Evolutionary conservation across 1,140 invertebrate genomes (phyloP).

Genomic region (Drosophila biarmipes): DNA sequence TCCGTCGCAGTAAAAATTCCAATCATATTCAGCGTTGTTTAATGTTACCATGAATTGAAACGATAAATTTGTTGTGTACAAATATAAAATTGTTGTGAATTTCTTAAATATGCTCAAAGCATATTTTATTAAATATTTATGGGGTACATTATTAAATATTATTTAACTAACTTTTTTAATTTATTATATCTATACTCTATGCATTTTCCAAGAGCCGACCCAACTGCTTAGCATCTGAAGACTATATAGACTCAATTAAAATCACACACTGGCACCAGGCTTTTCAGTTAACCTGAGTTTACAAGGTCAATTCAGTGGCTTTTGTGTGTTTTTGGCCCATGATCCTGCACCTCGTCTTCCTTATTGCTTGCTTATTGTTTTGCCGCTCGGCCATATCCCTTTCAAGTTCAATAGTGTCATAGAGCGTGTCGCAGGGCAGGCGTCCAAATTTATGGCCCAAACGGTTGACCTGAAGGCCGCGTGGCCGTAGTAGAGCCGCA

Average conservation of each 20-base stretch:
- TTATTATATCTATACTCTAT: too few relatives aligned
- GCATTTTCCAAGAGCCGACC: too few relatives aligned
- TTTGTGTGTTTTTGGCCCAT: conserved; percentile 50
- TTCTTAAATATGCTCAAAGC: too few relatives aligned
- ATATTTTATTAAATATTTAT: too few relatives aligned
- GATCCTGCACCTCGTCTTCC: conserved; percentile 20
- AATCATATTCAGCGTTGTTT: too few relatives aligned
- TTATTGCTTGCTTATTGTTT: conserved; percentile 30
- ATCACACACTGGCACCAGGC: conserved; percentile 2
- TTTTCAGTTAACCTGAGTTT: conserved; percentile 19
- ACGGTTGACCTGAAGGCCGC: conserved; percentile 71
- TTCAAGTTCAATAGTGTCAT: conserved; percentile 81
- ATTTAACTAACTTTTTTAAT: too few relatives aligned
- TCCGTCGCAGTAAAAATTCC: too few relatives aligned
- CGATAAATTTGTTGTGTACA: too few relatives aligned
- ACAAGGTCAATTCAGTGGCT: conserved; percentile 67
- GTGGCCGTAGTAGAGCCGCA: conserved; percentile 40
- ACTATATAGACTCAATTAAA: too few relatives aligned
- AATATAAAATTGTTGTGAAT: too few relatives aligned
- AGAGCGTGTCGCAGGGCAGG: conserved; percentile 79
- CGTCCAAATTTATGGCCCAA: conserved; percentile 77
- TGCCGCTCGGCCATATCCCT: conserved; percentile 64
- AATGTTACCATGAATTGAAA: too few relatives aligned
- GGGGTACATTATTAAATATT: too few relatives aligned
- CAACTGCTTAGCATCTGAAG: neutral